A percentile compares a stretch with the other conserved stretches of the same genome.
Evolutionary conservation across 2,113 vertebrate genomes (phyloP).

Genomic region (Lagopus leucura): DNA sequence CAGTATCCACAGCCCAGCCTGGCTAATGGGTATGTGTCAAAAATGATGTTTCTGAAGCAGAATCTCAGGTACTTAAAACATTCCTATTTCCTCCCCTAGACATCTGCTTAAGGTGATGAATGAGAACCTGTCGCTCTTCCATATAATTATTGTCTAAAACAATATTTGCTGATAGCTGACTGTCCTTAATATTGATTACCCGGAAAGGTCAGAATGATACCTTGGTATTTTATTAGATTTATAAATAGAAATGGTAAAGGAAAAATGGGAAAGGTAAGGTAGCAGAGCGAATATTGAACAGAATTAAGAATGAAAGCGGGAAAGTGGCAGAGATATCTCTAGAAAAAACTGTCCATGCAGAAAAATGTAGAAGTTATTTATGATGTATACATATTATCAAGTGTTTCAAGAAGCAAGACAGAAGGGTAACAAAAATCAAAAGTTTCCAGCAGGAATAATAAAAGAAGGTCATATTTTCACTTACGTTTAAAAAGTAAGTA

Average conservation of each 20-base stretch:
- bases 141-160: constrained; percentile 68
- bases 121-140: constrained; percentile 48
- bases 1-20: constrained; percentile 10
- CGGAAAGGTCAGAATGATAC: constrained; percentile 54
- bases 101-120: constrained; percentile 61
- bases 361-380: neutral
- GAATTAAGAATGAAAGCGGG: neutral
- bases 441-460: neutral
- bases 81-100: constrained; percentile 6
- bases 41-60: constrained; percentile 48
- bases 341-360: neutral
- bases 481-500: neutral
- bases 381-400: constrained; percentile 9
- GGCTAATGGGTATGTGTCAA: constrained; percentile 49
- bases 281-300: neutral
- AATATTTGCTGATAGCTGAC: constrained; percentile 67
- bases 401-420: neutral
- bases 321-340: neutral
- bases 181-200: constrained; percentile 66
- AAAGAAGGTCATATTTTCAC: constrained; percentile 20
- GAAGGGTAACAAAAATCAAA: constrained; percentile 22
- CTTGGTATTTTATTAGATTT: constrained; percentile 63
- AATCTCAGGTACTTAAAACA: constrained; percentile 48
- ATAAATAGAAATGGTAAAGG: constrained; percentile 60
- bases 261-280: neutral